Evolutionary conservation across 2,888 invertebrate species (phyloP), one percentile per base, ranked within the genome.

Genomic region (Neoitamus cyanurus): DNA sequence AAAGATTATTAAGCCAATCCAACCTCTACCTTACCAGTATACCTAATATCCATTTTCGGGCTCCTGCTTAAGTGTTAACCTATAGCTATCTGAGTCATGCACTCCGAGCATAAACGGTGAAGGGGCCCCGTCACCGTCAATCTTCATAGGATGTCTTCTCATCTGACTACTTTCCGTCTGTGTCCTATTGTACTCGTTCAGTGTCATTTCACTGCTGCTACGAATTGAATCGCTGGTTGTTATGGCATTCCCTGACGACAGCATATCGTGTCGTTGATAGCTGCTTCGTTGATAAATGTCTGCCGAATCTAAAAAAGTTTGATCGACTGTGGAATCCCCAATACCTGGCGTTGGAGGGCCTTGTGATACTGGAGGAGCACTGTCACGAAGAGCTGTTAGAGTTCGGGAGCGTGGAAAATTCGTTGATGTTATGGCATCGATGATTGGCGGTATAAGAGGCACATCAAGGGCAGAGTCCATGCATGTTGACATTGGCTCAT

Each of bases 61-160:
- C 87, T 91, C 91, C 87, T 91, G 91, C 88, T 91, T 91, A 46
- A 91, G 87, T 78, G 90, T 89, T 88, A 91, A 89, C 78, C 91
- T 90, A 88, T 90, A 90, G 58, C 88, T 88, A 82, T 91, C 91
- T n/a, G 83, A 86, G 72, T 89, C 89, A 46, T 88, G 87, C 68
- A 89, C 87, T 25, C 84, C 31, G 13, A 85, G 58, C 82, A 86
- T 84, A 72, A 70, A 80, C 13, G 87, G 86, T 25, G 88, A 87
- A n/a, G 89, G 86, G 83, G 89, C 84, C 28, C 89, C 87, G 0
- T 89, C 86, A 5, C 90, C 88, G 77, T 87, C 87, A 46, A 90
- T 89, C 85, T 91, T 91, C n/a, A 89, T 87, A 7, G 90, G 89
- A 1, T 89, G 88, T 31, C 90, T 89, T 13, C 90, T 88, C 83